phyloP scores from a whole-genome alignment of 2,113 vertebrate genomes.

The Podarcis cretensis region DNA sequence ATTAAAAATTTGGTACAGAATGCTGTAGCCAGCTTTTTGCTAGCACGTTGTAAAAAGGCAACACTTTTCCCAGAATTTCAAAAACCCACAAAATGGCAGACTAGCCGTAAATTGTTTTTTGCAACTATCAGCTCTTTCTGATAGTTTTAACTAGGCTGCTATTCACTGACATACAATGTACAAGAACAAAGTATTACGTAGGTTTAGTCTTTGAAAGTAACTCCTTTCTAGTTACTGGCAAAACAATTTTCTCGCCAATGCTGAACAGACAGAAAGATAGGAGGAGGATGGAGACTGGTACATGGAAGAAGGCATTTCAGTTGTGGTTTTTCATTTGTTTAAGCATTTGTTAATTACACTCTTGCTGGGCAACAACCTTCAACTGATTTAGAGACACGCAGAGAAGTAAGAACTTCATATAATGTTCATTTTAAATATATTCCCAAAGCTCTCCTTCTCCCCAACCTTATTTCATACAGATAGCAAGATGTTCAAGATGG shows the following conservation, averaged over 20 bases:
- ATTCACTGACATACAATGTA: neutral
- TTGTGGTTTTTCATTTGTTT: conserved; percentile 33
- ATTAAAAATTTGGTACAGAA: neutral
- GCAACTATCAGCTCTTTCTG: neutral
- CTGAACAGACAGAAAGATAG: neutral
- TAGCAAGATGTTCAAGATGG: conserved; percentile 2
- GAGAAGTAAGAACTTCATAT: neutral
- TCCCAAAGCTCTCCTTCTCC: neutral
- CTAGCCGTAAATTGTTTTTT: neutral
- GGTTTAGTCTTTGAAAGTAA: neutral
- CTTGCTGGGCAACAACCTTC: neutral
- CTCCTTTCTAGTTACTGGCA: neutral
- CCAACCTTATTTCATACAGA: neutral
- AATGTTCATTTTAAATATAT: neutral
- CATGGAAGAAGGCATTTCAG: neutral
- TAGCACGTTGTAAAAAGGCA: neutral
- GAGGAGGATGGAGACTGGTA: neutral
- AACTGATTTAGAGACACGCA: neutral
- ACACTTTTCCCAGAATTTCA: neutral
- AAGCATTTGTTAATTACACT: conserved; percentile 20
- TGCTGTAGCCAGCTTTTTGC: neutral
- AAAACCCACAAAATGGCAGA: neutral
- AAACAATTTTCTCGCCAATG: neutral
- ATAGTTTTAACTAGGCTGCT: conserved; percentile 2
- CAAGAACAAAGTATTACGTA: neutral